A percentile compares a stretch with the other conserved stretches of the same genome.
phyloP scores from a whole-genome alignment of 2,888 invertebrate genomes.

The Linyphia triangularis region DNA sequence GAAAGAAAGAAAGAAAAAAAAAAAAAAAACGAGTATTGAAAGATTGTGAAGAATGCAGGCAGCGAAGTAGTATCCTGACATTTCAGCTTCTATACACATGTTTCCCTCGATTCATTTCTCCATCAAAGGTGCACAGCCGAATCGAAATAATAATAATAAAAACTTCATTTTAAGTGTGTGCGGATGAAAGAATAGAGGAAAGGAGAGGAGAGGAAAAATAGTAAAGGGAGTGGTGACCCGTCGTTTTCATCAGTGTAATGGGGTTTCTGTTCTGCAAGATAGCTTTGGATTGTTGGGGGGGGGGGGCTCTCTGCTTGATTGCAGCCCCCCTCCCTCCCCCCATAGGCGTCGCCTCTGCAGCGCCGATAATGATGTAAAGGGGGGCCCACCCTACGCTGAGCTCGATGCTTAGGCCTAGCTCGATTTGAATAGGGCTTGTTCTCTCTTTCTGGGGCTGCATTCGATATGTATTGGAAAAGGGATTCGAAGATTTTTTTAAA shows the following conservation, averaged over 20 bases:
- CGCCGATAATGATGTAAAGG: slow-evolving; percentile 72
- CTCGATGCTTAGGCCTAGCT: slow-evolving; percentile 59
- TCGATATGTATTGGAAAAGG: not conserved
- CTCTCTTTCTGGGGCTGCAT: slow-evolving; percentile 1
- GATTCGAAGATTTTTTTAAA: not conserved
- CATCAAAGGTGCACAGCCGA: too few species aligned
- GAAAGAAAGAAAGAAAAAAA: too few species aligned
- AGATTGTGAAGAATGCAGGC: too few species aligned
- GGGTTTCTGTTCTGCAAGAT: slow-evolving; percentile 73
- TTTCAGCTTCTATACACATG: too few species aligned
- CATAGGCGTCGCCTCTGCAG: slow-evolving; percentile 70
- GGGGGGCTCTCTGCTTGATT: slow-evolving; percentile 68
- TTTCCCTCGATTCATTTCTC: too few species aligned
- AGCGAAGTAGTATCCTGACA: too few species aligned
- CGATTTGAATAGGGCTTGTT: not conserved
- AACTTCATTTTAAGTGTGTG: not conserved
- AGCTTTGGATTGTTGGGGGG: slow-evolving; percentile 70
- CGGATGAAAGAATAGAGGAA: not conserved
- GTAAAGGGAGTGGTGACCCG: slow-evolving; percentile 72
- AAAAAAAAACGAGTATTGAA: too few species aligned
- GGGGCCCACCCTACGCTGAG: slow-evolving; percentile 47
- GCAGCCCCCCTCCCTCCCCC: slow-evolving; percentile 63
- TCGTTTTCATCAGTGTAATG: slow-evolving; percentile 75
- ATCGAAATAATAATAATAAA: not conserved
- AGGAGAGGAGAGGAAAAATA: not conserved